Base-by-base conservation (phyloP, 1,140 invertebrate species). In the Drosophila pruinosa region DNA sequence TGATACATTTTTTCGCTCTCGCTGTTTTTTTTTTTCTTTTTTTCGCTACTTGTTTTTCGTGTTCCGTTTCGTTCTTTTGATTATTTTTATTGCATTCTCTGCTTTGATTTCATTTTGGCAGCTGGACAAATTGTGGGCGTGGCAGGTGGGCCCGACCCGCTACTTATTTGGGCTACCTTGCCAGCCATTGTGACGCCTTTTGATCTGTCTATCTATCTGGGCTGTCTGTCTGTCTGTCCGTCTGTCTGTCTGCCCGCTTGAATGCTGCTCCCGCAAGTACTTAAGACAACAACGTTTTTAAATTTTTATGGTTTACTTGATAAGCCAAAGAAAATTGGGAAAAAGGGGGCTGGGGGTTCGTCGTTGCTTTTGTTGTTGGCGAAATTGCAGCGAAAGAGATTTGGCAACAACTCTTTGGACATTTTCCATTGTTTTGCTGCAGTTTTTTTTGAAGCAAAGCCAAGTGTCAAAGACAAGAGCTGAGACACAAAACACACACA, bases 11-110 rank as follows among this genome's bases (percentile, higher is more conserved):
- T 28, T 48, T 39, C n/a, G 14, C 41, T 14, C n/a, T 10, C n/a
- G 12, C 26, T 5, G 19, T 24, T 7, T 52, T 17, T 21, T 10
- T 10, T 17, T 52, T 10, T 36, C 31, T 50, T 0, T 36, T 45
- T 52, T 53, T 45, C 4, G 2, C n/a, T 12, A n/a, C 38, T 38
- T 47, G 8, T 38, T 47, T 38, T 61, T 28, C 48, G 19, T 19
- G 41, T 61, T 43, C 19, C 21, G 26, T 41, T 41, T n/a, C 14
- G 24, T 47, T n/a, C 14, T 31, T 47, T 53, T 57, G 61, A 65
- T 65, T 71, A 65, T 71, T 65, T 65, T 57, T 50, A 71, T 71
- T 71, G 61, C 61, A 71, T 71, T 71, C 65, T 50, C 15, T 36
- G 50, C 61, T 52, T 38, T 71, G 50, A 57, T 71, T 71, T 65